A percentile compares a stretch with the other conserved stretches of the same genome.
These are phyloP conservation scores for Gobius niger DNA, from an alignment of 2,113 vertebrate species.

Conservation along the genomic window DNA sequence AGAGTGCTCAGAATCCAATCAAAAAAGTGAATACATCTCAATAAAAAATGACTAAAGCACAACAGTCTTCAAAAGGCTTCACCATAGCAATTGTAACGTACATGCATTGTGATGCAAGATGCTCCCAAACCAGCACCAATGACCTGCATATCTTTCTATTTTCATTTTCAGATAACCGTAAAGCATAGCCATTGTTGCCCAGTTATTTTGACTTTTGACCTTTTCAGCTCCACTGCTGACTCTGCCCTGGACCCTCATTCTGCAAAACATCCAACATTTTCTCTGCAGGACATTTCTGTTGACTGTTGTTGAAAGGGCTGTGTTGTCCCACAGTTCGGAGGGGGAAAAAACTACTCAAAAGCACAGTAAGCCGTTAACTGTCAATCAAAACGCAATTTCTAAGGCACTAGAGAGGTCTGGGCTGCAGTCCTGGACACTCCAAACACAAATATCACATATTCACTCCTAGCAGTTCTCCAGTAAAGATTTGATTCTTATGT, in stretches of 20 bases:
- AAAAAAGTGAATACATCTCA: too few relatives aligned
- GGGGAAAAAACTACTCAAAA: background rate
- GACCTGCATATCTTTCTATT: too few relatives aligned
- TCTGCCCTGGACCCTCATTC: background rate
- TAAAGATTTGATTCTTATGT: background rate
- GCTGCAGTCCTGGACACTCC: background rate
- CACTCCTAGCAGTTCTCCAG: slow-evolving; percentile 1
- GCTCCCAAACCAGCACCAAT: background rate
- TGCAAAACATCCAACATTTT: background rate
- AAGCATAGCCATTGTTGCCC: background rate
- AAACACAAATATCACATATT: background rate
- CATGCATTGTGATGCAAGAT: too few relatives aligned
- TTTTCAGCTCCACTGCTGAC: background rate
- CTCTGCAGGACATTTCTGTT: background rate
- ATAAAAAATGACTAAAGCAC: too few relatives aligned
- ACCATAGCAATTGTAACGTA: too few relatives aligned
- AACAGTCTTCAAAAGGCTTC: too few relatives aligned
- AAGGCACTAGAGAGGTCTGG: background rate
- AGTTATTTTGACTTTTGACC: background rate
- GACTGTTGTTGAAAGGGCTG: background rate
- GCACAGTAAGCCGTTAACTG: background rate
- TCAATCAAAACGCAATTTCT: background rate
- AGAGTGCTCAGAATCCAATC: too few relatives aligned
- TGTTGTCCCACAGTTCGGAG: background rate
- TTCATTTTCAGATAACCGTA: background rate